Percentiles rank a stretch among this genome's conserved stretches.
These are phyloP conservation scores for Rhagoletis pomonella DNA, from an alignment of 1,140 invertebrate genomes.

Conservation along the genomic window DNA sequence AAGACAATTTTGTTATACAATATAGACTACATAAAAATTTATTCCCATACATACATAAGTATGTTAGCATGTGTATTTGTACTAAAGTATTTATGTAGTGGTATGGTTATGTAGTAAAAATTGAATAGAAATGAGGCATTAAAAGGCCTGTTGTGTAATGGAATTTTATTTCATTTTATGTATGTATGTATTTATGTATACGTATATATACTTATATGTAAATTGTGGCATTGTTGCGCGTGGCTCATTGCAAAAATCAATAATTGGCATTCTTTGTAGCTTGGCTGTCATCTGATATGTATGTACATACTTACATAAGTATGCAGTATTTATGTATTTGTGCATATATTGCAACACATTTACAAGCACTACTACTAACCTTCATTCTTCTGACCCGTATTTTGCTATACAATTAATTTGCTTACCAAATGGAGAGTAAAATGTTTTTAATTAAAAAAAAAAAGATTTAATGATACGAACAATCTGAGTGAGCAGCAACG, in stretches of 20 bases:
- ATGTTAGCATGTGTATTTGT: background rate
- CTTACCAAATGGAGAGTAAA: background rate
- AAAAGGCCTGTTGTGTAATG: constrained; percentile 30
- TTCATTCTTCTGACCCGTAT: background rate
- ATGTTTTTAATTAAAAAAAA: constrained; percentile 26
- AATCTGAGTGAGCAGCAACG: too few species aligned
- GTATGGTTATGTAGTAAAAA: background rate
- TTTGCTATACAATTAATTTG: constrained; percentile 20
- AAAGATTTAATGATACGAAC: background rate
- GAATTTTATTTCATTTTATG: constrained; percentile 21
- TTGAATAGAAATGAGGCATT: constrained; percentile 45
- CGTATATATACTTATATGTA: background rate
- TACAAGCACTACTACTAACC: background rate
- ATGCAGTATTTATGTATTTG: background rate
- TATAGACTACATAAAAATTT: background rate
- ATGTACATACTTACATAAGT: background rate
- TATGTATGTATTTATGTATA: background rate
- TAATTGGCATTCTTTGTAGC: constrained; percentile 30
- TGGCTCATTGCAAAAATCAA: constrained; percentile 42
- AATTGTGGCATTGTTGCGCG: constrained; percentile 20
- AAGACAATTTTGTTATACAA: constrained; percentile 39
- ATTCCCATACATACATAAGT: background rate
- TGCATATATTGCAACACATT: background rate
- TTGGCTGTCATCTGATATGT: constrained; percentile 1
- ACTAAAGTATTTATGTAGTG: background rate